These are phyloP conservation scores for Heliconius himera DNA, from an alignment of 1,140 invertebrate species.

Conservation along the genomic window DNA sequence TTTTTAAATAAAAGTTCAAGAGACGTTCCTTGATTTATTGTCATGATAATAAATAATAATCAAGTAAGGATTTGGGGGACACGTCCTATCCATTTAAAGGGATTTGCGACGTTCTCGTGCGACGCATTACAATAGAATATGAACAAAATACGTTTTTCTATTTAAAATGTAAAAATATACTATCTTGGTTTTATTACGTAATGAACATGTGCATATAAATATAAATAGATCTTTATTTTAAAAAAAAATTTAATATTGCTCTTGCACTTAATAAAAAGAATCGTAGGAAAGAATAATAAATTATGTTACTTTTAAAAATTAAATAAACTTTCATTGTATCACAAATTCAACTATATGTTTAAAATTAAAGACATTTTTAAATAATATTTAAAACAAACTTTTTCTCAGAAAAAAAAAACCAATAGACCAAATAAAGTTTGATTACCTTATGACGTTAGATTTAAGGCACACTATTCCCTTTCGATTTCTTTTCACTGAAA, in stretches of 20 bases:
- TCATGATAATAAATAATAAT: conserved; percentile 77
- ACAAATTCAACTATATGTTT: too few species aligned
- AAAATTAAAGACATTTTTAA: neutral
- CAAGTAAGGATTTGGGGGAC: conserved; percentile 70
- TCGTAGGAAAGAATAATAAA: too few species aligned
- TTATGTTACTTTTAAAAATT: too few species aligned
- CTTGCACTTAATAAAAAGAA: too few species aligned
- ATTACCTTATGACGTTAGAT: conserved; percentile 50
- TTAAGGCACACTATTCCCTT: conserved; percentile 51
- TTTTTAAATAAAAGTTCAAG: conserved; percentile 37
- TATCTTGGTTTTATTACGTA: neutral
- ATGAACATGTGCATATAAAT: too few species aligned
- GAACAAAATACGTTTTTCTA: conserved; percentile 44
- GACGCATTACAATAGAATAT: conserved; percentile 62
- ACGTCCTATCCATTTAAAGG: conserved; percentile 75
- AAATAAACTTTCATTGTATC: too few species aligned
- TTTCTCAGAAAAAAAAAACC: neutral
- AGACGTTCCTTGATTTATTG: conserved; percentile 62
- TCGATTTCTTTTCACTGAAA: conserved; percentile 63
- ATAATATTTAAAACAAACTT: conserved; percentile 19
- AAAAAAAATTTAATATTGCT: too few species aligned
- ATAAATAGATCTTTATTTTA: too few species aligned
- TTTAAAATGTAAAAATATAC: conserved; percentile 27
- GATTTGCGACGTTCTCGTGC: conserved; percentile 68
- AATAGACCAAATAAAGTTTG: conserved; percentile 32